Percentiles rank a stretch among this genome's conserved stretches.
Conservation (phyloP, 2,797 vertebrate genomes). For the Botia almorhae region DNA sequence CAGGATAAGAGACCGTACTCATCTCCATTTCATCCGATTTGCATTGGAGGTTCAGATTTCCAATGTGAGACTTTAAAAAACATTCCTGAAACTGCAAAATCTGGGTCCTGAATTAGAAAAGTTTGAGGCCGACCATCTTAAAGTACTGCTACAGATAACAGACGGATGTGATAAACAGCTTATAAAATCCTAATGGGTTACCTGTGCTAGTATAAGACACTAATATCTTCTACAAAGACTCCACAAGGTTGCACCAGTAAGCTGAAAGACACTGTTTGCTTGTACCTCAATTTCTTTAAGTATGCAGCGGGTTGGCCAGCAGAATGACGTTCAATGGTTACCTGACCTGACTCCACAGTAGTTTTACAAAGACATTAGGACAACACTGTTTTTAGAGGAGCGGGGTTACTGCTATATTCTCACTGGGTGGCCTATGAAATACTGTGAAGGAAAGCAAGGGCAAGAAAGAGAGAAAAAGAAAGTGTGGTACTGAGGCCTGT, state of each 20-base stretch:
- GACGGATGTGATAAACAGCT: too few species aligned
- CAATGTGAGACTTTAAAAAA: constrained; percentile 47
- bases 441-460: constrained; percentile 6
- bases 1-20: constrained; percentile 36
- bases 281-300: background rate
- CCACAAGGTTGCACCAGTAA: background rate
- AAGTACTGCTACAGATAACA: background rate
- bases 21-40: constrained; percentile 59
- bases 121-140: background rate
- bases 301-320: background rate
- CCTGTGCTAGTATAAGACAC: background rate
- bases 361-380: constrained; percentile 37
- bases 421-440: constrained; percentile 40
- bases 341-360: constrained; percentile 23
- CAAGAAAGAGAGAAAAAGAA: constrained; percentile 11
- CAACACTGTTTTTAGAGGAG: constrained; percentile 39
- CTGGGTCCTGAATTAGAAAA: background rate
- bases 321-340: constrained; percentile 19
- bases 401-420: constrained; percentile 32
- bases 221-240: background rate
- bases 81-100: background rate
- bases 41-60: constrained; percentile 63
- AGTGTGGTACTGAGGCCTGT: constrained; percentile 52
- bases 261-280: background rate
- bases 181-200: background rate